Evolutionary conservation across 2,888 invertebrate species (phyloP), one percentile per base, ranked within the genome.

Genomic region (Bedellia somnulentella): DNA sequence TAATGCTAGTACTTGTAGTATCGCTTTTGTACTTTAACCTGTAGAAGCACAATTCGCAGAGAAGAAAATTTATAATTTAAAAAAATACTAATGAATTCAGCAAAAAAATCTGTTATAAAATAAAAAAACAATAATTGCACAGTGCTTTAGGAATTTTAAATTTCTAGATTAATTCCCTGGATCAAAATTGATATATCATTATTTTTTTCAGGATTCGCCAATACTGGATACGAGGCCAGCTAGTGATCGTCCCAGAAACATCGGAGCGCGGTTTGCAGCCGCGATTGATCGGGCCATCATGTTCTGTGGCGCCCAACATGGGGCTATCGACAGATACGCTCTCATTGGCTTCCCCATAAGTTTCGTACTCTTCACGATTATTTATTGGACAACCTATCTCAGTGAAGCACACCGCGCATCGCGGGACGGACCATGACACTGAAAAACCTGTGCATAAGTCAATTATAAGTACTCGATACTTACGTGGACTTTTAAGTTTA

Each of bases 261-360:
- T 59, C 22, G 27, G 55, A 42, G 45, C 49, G 35, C 53, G 68
- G 10, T 52, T 80, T 42, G 60, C 58, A 1, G 53, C 70, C 14
- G 52, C 61, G 31, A 57, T 76, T 8, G 79, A 80, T 44, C 66
- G 70, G 29, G 79, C 78, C 5, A 68, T 81, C 21, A 70, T 82
- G 56, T 82, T 80, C 45, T 81, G 81, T 45, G 82, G 82, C 44
- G 80, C 81, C 36, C 80, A 80, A 47, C 70, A 81, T 38, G 82
- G 81, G 15, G 59, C 77, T 22, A 57, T 82, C 35, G 81, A 82
- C 52, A 78, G 79, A 47, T 76, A 77, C 37, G 81, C 81, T 5
- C 67, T 82, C n/a, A 77, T 80, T 37, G 36, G 81, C 24, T 82
- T 82, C 49, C 82, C 82, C 1, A 36, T 80, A 34, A 76, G 79